These are phyloP conservation scores for Neodiprion lecontei DNA, from an alignment of 1,140 invertebrate genomes.

Conservation along the genomic window DNA sequence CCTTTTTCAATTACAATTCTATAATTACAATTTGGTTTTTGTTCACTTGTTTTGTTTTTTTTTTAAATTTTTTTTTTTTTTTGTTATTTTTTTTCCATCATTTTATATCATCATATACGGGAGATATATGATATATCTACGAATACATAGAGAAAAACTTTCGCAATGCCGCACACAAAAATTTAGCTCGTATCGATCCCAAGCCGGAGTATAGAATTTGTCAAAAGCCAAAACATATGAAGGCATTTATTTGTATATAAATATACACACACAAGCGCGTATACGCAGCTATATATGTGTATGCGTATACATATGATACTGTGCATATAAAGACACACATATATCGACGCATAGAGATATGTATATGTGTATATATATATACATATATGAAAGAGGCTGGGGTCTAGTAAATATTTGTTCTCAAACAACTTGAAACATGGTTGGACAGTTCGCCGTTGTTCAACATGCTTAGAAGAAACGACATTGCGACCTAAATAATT, in stretches of 20 bases:
- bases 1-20: not conserved
- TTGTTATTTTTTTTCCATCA: not conserved
- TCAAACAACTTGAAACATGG: not conserved
- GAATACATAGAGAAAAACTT: not conserved
- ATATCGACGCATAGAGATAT: not conserved
- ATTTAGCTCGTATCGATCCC: constrained; percentile 7
- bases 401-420: not conserved
- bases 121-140: not conserved
- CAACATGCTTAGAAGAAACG: not conserved
- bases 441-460: not conserved
- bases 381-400: not conserved
- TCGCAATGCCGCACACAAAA: not conserved
- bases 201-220: constrained; percentile 33
- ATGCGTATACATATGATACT: not conserved
- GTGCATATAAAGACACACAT: not conserved
- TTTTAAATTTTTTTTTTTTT: not conserved
- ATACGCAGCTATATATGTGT: not conserved
- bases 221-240: constrained; percentile 59
- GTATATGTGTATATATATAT: not conserved
- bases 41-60: not conserved
- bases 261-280: not conserved
- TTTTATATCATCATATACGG: not conserved
- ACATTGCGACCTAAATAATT: constrained; percentile 4
- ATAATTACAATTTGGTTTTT: not conserved
- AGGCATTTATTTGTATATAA: constrained; percentile 47